Conservation (phyloP, 2,888 invertebrate species). For the Penaeus monodon region DNA sequence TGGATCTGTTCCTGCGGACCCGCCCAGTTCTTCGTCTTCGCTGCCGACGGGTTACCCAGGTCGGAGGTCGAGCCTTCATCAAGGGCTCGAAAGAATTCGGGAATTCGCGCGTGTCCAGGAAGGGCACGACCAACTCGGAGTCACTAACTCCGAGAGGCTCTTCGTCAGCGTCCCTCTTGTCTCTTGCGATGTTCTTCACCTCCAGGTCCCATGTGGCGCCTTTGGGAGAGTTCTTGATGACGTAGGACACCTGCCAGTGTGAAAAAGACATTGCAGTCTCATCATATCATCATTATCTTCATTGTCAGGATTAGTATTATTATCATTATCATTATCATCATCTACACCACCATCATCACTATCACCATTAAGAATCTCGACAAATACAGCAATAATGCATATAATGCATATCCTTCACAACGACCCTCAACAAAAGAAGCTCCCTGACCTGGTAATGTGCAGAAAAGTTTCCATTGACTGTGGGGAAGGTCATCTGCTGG, state of each 20-base stretch:
- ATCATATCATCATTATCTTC: background rate
- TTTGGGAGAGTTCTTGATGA: constrained; percentile 57
- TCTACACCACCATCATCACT: no score
- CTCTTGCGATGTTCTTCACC: constrained; percentile 51
- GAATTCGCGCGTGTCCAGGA: constrained; percentile 58
- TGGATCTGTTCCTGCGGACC: background rate
- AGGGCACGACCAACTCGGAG: constrained; percentile 34
- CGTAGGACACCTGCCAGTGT: constrained; percentile 58
- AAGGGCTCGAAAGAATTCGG: constrained; percentile 18
- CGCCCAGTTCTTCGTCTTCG: constrained; percentile 17
- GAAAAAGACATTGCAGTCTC: background rate
- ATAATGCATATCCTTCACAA: background rate
- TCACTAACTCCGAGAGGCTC: background rate
- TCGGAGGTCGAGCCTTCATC: constrained; percentile 11
- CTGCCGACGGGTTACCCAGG: constrained; percentile 12
- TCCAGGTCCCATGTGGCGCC: constrained; percentile 60
- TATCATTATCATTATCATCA: no score
- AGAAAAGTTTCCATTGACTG: constrained; percentile 38
- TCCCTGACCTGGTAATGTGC: constrained; percentile 57
- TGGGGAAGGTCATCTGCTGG: constrained; percentile 60
- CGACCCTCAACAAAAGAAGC: background rate
- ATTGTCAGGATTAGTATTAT: no score
- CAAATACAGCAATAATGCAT: no score
- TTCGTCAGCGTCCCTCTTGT: constrained; percentile 36
- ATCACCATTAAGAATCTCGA: no score